A percentile compares a stretch with the other conserved stretches of the same genome.
phyloP scores from a whole-genome alignment of 1,140 invertebrate species.

The Zeugodacus cucurbitae region DNA sequence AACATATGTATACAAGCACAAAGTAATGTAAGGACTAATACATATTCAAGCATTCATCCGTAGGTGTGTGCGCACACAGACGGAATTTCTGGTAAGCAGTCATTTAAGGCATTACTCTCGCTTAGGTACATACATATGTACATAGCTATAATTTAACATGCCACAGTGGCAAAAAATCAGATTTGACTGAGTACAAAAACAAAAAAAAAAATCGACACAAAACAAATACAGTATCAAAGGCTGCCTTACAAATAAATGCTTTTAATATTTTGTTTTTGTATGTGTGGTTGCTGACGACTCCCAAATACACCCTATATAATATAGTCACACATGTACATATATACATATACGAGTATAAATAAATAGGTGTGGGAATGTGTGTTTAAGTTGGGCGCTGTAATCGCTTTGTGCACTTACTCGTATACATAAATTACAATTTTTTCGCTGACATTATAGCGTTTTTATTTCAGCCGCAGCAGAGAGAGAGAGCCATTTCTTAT shows the following conservation, averaged over 20 bases:
- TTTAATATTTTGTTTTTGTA: background rate
- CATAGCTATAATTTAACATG: too few species aligned
- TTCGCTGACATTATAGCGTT: conserved; percentile 2
- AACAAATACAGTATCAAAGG: background rate
- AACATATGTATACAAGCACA: background rate
- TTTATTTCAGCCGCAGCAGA: background rate
- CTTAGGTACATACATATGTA: background rate
- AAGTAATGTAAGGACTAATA: background rate
- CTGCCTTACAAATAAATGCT: background rate
- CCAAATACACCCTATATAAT: background rate
- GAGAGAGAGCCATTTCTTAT: background rate
- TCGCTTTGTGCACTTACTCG: conserved; percentile 10
- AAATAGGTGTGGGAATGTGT: background rate
- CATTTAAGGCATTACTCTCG: background rate
- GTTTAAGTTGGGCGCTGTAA: background rate
- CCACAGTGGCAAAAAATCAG: too few species aligned
- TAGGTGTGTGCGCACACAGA: background rate
- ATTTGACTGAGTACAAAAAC: background rate
- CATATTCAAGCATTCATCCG: background rate
- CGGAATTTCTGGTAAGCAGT: background rate
- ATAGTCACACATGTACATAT: background rate
- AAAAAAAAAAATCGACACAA: background rate
- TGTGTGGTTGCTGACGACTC: too few species aligned
- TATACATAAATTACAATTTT: background rate
- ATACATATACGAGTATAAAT: background rate